Conservation (phyloP, 2,888 invertebrate genomes). For the Myopa testacea region DNA sequence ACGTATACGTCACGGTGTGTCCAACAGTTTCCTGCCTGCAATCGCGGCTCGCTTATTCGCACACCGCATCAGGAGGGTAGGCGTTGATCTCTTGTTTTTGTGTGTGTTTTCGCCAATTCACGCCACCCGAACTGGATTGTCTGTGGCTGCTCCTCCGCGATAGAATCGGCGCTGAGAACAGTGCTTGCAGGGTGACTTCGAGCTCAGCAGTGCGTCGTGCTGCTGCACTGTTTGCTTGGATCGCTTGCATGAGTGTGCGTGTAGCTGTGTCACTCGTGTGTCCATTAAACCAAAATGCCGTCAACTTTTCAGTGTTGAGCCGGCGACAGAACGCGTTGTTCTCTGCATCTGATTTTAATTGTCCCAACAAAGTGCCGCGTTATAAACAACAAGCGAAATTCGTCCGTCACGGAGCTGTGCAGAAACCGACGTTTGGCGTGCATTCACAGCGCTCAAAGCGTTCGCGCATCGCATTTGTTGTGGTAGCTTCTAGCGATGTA, state of each 20-base stretch:
- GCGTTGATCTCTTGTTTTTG: conserved; percentile 24
- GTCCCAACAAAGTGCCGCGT: not conserved
- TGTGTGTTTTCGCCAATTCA: not conserved
- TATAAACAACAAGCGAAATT: not conserved
- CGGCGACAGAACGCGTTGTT: conserved; percentile 64
- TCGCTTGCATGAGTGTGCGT: conserved; percentile 39
- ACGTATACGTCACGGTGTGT: conserved; percentile 40
- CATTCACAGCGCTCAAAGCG: conserved; percentile 14
- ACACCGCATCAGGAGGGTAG: conserved; percentile 26
- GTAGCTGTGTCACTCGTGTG: conserved; percentile 47
- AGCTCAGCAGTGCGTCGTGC: conserved; percentile 35
- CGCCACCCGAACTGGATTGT: not conserved
- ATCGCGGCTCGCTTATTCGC: conserved; percentile 4
- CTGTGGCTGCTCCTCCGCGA: no score
- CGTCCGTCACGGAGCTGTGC: not conserved
- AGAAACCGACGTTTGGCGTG: not conserved
- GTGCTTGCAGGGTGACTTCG: conserved; percentile 35
- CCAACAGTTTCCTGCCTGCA: conserved; percentile 25
- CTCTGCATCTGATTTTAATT: conserved; percentile 33
- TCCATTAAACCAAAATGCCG: conserved; percentile 48
- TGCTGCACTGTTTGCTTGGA: conserved; percentile 27
- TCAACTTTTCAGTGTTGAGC: conserved; percentile 63
- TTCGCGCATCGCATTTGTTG: not conserved
- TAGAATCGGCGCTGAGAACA: not conserved
- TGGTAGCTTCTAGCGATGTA: not conserved